Conservation (phyloP, 2,797 vertebrate genomes). For the Cyprinella venusta region DNA sequence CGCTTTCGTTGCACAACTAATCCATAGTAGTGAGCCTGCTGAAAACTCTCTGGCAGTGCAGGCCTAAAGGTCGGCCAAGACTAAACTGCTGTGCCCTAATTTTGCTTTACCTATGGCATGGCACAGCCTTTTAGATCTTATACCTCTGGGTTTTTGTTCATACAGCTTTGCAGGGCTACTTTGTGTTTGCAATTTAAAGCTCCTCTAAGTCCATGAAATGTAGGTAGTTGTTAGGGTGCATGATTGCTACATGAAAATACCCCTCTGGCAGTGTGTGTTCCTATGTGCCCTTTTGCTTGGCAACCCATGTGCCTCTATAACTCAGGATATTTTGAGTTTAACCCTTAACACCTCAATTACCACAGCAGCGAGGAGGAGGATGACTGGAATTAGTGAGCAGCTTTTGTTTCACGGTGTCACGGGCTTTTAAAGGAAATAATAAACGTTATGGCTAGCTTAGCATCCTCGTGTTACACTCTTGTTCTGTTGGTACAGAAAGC, state of each 20-base stretch:
- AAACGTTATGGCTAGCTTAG: constrained; percentile 58
- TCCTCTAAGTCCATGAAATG: constrained; percentile 65
- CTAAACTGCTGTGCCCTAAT: constrained; percentile 48
- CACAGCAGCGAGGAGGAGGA: constrained; percentile 30
- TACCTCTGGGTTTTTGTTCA: constrained; percentile 47
- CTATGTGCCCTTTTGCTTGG: constrained; percentile 16
- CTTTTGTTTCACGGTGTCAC: constrained; percentile 56
- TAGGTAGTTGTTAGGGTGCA: constrained; percentile 55
- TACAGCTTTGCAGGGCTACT: constrained; percentile 56
- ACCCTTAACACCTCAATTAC: constrained; percentile 46
- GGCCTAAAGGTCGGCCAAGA: constrained; percentile 14
- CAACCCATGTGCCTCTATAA: constrained; percentile 26
- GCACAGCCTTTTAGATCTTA: constrained; percentile 61
- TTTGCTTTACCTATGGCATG: constrained; percentile 50
- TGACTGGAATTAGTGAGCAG: constrained; percentile 42
- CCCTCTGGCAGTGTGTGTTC: constrained; percentile 39
- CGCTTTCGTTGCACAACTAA: constrained; percentile 66
- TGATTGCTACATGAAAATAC: constrained; percentile 50
- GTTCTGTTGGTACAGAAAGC: constrained; percentile 50
- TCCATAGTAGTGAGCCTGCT: constrained; percentile 73
- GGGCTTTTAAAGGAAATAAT: constrained; percentile 65
- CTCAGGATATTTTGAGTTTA: constrained; percentile 42
- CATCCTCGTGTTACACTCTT: constrained; percentile 50
- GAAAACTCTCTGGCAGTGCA: constrained; percentile 71
- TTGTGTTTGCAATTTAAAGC: constrained; percentile 40